Evolutionary conservation across 2,113 vertebrate species (phyloP).

Genomic region (Acrocephalus kingi): DNA sequence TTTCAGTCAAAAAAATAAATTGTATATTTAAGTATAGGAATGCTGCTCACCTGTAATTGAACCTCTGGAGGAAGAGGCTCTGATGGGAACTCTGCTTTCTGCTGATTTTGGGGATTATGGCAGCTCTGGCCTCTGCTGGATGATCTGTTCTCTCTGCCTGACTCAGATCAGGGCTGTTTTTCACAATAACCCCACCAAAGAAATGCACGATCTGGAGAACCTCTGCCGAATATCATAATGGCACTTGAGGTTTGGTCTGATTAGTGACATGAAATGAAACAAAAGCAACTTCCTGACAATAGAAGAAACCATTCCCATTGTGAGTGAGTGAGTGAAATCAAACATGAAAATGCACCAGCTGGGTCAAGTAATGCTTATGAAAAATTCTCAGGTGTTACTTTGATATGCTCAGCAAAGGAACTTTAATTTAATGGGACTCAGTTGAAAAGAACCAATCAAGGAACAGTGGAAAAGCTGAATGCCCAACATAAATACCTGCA

Average conservation of each 20-base stretch:
- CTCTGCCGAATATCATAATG: neutral
- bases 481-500: slow-evolving; percentile 3
- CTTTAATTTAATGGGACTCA: slow-evolving; percentile 33
- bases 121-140: accelerated
- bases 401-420: neutral
- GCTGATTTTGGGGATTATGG: neutral
- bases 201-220: neutral
- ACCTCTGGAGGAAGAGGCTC: neutral
- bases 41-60: neutral
- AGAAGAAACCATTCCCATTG: neutral
- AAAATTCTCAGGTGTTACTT: slow-evolving; percentile 30
- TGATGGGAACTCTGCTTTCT: neutral
- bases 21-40: neutral
- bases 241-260: neutral
- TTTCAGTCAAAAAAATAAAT: neutral
- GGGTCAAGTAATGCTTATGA: slow-evolving; percentile 51
- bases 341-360: neutral
- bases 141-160: neutral
- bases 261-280: slow-evolving; percentile 14
- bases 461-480: slow-evolving; percentile 23
- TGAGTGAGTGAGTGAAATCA: neutral
- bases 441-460: slow-evolving; percentile 43
- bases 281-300: slow-evolving; percentile 21
- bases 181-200: neutral
- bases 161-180: neutral